Evolutionary conservation across 2,113 vertebrate genomes (phyloP).

Genomic region (Oncorhynchus mykiss): DNA sequence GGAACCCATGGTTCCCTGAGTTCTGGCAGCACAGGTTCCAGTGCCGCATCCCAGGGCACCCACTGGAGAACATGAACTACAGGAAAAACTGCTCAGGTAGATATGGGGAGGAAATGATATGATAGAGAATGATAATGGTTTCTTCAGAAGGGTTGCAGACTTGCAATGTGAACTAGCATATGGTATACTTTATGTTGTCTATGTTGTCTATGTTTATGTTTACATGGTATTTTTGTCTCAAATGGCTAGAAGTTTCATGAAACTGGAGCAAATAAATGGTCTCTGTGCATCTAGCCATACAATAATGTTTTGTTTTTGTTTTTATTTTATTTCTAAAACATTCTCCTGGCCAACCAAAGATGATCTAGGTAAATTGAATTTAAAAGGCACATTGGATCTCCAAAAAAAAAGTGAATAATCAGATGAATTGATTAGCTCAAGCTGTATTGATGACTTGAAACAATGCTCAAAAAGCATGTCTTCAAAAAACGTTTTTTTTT

Average conservation of each 20-base stretch:
- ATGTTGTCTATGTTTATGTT: too few relatives aligned
- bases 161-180: not conserved
- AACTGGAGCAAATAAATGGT: slow-evolving; percentile 35
- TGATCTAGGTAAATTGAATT: slow-evolving; percentile 76
- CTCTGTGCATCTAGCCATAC: slow-evolving; percentile 31
- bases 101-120: not conserved
- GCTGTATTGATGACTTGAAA: slow-evolving; percentile 46
- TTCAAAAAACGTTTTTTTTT: slow-evolving; percentile 48
- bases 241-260: slow-evolving; percentile 37
- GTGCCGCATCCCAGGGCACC: slow-evolving; percentile 90
- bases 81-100: slow-evolving; percentile 93
- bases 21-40: slow-evolving; percentile 99
- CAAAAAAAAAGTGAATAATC: slow-evolving; percentile 28
- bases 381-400: slow-evolving; percentile 39
- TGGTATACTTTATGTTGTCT: not conserved
- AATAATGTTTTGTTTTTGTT: slow-evolving; percentile 59
- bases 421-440: slow-evolving; percentile 42
- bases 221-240: not conserved
- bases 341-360: slow-evolving; percentile 68
- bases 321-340: slow-evolving; percentile 65
- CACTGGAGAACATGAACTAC: slow-evolving; percentile 87
- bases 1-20: slow-evolving; percentile 97
- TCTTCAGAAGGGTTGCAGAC: slow-evolving; percentile 12
- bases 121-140: slow-evolving; percentile 12
- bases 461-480: slow-evolving; percentile 72